Conservation (phyloP, 2,888 invertebrate species). For the Fragum whitleyi region DNA sequence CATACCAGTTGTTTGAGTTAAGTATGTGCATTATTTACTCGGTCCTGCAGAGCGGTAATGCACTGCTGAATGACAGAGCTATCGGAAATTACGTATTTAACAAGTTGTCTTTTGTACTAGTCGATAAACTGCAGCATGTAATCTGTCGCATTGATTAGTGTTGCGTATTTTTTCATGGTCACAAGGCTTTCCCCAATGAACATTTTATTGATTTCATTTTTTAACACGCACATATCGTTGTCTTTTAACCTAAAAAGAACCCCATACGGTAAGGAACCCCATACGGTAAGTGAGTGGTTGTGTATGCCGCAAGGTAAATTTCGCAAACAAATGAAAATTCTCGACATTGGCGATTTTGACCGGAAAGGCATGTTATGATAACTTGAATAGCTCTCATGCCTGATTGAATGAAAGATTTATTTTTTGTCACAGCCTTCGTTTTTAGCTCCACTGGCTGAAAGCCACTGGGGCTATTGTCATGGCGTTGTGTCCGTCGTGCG, state of each 20-base stretch:
- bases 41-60: background rate
- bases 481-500: too few relatives aligned
- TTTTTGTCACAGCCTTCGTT: background rate
- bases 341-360: background rate
- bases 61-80: background rate
- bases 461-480: too few relatives aligned
- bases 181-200: background rate
- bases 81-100: too few relatives aligned
- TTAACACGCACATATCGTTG: too few relatives aligned
- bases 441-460: constrained; percentile 6
- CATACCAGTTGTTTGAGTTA: background rate
- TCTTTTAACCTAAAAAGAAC: too few relatives aligned
- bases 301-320: background rate
- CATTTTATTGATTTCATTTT: constrained; percentile 6
- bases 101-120: background rate
- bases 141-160: too few relatives aligned
- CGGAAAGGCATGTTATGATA: background rate
- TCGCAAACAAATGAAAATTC: constrained; percentile 6
- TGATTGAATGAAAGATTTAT: background rate
- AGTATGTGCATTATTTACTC: background rate
- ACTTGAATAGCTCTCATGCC: background rate
- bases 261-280: background rate
- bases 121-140: background rate
- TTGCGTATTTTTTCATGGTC: background rate
- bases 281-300: constrained; percentile 6